Evolutionary conservation across 1,140 invertebrate genomes (phyloP).

Genomic region (Leptinotarsa lineolata): DNA sequence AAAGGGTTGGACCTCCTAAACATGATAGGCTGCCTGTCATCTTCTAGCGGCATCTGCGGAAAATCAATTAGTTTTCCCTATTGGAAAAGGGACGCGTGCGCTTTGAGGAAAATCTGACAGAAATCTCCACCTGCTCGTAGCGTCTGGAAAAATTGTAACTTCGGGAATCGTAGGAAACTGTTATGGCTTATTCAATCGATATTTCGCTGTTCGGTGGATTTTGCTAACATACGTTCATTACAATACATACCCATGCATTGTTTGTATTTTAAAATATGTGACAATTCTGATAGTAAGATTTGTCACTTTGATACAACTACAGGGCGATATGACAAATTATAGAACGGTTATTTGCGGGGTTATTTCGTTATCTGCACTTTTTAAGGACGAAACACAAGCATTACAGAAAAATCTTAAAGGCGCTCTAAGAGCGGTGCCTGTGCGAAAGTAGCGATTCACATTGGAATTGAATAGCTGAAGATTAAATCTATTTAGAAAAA

Average conservation of each 20-base stretch:
- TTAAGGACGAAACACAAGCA: too few species aligned
- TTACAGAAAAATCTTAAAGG: too few species aligned
- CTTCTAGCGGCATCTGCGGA: constrained; percentile 12
- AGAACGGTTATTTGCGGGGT: too few species aligned
- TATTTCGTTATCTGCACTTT: too few species aligned
- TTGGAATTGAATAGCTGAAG: too few species aligned
- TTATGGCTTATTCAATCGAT: neutral
- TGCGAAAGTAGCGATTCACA: too few species aligned
- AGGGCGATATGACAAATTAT: too few species aligned
- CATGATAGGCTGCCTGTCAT: constrained; percentile 9
- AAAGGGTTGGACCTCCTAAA: neutral
- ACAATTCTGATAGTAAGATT: neutral
- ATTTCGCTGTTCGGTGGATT: neutral
- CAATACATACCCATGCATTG: neutral
- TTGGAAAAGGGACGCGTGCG: neutral
- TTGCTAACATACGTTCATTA: neutral
- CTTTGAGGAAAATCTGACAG: neutral
- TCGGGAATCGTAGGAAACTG: neutral
- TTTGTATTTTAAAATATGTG: neutral
- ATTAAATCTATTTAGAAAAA: too few species aligned
- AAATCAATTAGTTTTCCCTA: constrained; percentile 11
- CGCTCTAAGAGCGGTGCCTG: too few species aligned
- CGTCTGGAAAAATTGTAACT: neutral
- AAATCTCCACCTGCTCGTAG: neutral
- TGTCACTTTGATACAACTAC: neutral